Base-by-base conservation (phyloP, 1,140 invertebrate genomes). In the Penaeus vannamei region DNA sequence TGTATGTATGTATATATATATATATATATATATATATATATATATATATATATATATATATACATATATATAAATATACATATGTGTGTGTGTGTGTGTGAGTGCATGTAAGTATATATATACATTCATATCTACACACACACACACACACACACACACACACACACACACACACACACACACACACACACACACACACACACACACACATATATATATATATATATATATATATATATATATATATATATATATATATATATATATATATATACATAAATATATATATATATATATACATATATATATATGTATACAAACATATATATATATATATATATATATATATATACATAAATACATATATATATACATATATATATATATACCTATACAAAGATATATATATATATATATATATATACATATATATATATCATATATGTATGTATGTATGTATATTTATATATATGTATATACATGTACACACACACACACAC, bases 181-280 rank as follows among this genome's bases (percentile, higher is more conserved):
- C 12, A 32, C 12, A 69, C 12, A 32, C 12, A 69, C 12, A 32
- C 12, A 69, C 7, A 32, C 12, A 69, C 8, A 32, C 7, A 69
- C 12, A 32, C 12, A 69, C 12, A 32, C 12, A 69, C 12, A 32
- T 19, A 69, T 32, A 26, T 69, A 69, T 69, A 32, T 69, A 69
- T 69, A 32, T 32, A 69, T 69, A 69, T 22, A 69, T 69, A 32
- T 69, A 69, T 32, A 14, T 69, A 69, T 69, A 32, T 69, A 69
- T 69, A 53, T 53, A 53, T 53, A 53, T 53, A 53, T 53, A 53
- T 53, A 53, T 53, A 53, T 53, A 53, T 53, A 53, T 53, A 53
- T 53, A 17, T 53, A 17, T 53, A 17, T 53, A 17, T 53, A 17
- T 53, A 17, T 53, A 17, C 14, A 17, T 53, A 17, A 14, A 17